Conservation (phyloP, 1,140 invertebrate genomes). For the Galleria mellonella region DNA sequence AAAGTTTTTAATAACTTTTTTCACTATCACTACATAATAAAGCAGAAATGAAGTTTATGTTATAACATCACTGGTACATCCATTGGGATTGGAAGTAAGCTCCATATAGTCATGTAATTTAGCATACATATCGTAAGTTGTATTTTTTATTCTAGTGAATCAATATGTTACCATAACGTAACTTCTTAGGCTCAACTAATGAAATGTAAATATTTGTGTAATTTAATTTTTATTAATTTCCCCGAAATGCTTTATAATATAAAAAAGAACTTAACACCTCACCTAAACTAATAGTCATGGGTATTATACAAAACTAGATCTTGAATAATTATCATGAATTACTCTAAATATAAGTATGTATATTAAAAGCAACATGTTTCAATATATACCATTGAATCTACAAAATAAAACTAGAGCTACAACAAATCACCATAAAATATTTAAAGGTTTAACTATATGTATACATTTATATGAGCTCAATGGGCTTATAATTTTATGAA, state of each 20-base stretch:
- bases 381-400: background rate
- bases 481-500: slow-evolving; percentile 2
- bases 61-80: too few species aligned
- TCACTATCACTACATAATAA: too few species aligned
- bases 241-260: slow-evolving; percentile 6
- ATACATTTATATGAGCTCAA: background rate
- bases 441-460: background rate
- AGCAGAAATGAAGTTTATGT: too few species aligned
- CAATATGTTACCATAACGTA: too few species aligned
- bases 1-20: too few species aligned
- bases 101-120: too few species aligned
- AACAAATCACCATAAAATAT: slow-evolving; percentile 6
- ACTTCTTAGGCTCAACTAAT: too few species aligned
- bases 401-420: background rate
- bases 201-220: too few species aligned
- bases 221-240: slow-evolving; percentile 2
- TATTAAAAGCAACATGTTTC: background rate
- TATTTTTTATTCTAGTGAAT: too few species aligned
- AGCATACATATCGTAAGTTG: too few species aligned
- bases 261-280: slow-evolving; percentile 6
- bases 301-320: background rate
- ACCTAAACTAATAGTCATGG: slow-evolving; percentile 1
- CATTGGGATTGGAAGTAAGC: too few species aligned
- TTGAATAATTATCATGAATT: slow-evolving; percentile 8
- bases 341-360: background rate